Percentiles rank a stretch among this genome's conserved stretches.
phyloP scores from a whole-genome alignment of 2,888 invertebrate species.

The Cerastis leucographa region DNA sequence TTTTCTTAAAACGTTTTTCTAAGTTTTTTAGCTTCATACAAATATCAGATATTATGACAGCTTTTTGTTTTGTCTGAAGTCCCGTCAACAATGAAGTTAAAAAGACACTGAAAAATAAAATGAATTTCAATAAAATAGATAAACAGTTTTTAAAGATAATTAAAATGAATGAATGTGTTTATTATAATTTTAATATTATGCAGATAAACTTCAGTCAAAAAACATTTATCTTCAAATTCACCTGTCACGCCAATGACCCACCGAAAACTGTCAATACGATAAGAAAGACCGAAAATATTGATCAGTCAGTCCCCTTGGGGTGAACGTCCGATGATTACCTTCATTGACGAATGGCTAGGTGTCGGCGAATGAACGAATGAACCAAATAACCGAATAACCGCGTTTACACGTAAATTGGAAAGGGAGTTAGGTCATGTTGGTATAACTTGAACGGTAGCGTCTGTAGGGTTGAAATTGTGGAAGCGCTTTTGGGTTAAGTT shows the following conservation, averaged over 20 bases:
- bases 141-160: neutral
- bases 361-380: slow-evolving; percentile 63
- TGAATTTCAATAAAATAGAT: neutral
- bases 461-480: slow-evolving; percentile 22
- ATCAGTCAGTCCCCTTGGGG: slow-evolving; percentile 72
- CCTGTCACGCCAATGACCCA: slow-evolving; percentile 65
- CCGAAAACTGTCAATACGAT: slow-evolving; percentile 75
- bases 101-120: neutral
- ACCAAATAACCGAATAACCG: slow-evolving; percentile 60
- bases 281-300: slow-evolving; percentile 80
- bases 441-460: slow-evolving; percentile 32
- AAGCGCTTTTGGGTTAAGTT: slow-evolving; percentile 16
- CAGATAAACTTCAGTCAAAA: neutral
- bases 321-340: slow-evolving; percentile 79
- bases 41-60: neutral
- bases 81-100: neutral
- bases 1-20: neutral
- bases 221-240: slow-evolving; percentile 4
- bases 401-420: slow-evolving; percentile 51
- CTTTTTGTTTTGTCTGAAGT: neutral
- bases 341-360: slow-evolving; percentile 73
- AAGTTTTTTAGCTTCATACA: neutral
- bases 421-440: slow-evolving; percentile 57
- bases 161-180: neutral
- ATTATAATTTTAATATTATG: neutral